Conservation (phyloP, 2,797 vertebrate genomes). For the Chelonia mydas region DNA sequence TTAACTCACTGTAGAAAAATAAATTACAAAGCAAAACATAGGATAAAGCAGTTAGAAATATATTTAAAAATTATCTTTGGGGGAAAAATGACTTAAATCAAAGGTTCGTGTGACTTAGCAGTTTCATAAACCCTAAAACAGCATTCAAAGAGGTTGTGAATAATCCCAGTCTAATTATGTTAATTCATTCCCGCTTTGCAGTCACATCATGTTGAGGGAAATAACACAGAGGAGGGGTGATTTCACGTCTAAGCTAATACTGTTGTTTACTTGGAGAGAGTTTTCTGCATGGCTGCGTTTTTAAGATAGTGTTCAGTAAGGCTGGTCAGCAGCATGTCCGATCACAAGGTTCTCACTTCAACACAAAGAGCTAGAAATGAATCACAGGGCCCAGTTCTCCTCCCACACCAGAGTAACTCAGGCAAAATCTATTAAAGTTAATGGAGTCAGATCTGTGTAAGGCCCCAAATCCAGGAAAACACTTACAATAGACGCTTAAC, state of each 20-base stretch:
- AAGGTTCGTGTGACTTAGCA: background rate
- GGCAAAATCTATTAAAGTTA: background rate
- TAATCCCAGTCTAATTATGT: background rate
- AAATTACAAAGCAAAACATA: background rate
- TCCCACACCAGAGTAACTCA: background rate
- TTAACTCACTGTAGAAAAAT: background rate
- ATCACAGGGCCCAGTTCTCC: background rate
- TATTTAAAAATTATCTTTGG: background rate
- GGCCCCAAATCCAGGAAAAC: background rate
- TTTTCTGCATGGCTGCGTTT: conserved; percentile 16
- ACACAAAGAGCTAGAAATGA: conserved; percentile 9
- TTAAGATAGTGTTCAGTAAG: background rate
- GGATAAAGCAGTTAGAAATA: background rate
- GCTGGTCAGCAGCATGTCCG: rapidly evolving
- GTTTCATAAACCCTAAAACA: background rate
- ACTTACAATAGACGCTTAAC: background rate
- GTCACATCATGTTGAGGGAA: background rate
- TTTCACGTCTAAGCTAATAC: conserved; percentile 30
- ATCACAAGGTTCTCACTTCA: conserved; percentile 13
- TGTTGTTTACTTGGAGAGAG: conserved; percentile 11
- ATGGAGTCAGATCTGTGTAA: background rate
- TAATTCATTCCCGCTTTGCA: background rate
- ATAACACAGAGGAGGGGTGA: background rate
- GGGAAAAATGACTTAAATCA: background rate
- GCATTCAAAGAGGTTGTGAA: background rate